Base-by-base conservation (phyloP, 2,888 invertebrate genomes). In the Ceramica pisi region DNA sequence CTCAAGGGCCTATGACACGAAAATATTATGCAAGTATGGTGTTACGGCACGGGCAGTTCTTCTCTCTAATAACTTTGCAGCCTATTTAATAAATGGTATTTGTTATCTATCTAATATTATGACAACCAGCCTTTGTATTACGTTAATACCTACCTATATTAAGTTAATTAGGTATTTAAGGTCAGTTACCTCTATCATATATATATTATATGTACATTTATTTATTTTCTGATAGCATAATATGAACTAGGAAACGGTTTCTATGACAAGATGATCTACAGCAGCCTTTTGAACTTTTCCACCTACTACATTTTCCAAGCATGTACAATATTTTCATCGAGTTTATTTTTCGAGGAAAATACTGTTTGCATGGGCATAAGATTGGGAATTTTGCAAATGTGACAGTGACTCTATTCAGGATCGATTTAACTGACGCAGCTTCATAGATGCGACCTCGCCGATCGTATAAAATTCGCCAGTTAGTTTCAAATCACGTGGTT, bases 81-180 rank as follows among this genome's bases (percentile, higher is more conserved):
- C 71, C 46, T 46, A 63, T 38, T 55, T 26, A 74, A 74, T 71
- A 31, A 46, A 55, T 62, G n/a, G 60, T 60, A 71, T 70, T 50
- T 57, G n/a, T n/a, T 70, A 41, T 14, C 41, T 41, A 41, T 41
- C 14, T 41, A 71, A 35, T 53, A 46, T 55, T 55, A 71, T 55
- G 53, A 46, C 26, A 74, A 62, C 26, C n/a, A 53, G 38, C 74
- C 38, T 10, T 55, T 10, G 31, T 71, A n/a, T n/a, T n/a, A n/a
- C n/a, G n/a, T n/a, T n/a, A n/a, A n/a, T n/a, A 31, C 31, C 31
- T 31, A 31, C 31, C 31, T 31, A 31, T 31, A 44, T 41, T 19
- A 19, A 41, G 26, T 71, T 16, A 38, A 56, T 31, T 14, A 56
- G 9, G 21, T 53, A 26, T 38, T 31, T 46, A 53, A 73, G 35